Evolutionary conservation across 2,113 vertebrate species (phyloP).

Genomic region (Gallinago media): DNA sequence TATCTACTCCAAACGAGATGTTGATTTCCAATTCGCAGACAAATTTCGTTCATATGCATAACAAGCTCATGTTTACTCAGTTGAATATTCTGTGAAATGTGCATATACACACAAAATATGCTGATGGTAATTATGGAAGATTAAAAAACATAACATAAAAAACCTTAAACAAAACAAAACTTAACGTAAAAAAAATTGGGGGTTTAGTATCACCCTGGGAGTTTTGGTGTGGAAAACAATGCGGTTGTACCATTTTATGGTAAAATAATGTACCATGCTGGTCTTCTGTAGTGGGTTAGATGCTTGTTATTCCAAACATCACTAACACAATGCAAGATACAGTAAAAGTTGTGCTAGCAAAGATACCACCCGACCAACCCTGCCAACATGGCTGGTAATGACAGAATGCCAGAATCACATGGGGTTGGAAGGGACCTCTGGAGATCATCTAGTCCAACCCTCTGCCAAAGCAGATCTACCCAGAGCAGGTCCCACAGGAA

Average conservation of each 20-base stretch:
- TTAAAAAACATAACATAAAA: neutral
- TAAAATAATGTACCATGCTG: neutral
- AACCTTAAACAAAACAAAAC: too few relatives aligned
- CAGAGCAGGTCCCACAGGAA: too few relatives aligned
- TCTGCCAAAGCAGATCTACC: too few relatives aligned
- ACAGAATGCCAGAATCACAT: too few relatives aligned
- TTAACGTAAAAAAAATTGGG: too few relatives aligned
- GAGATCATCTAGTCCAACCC: too few relatives aligned
- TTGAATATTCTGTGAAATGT: neutral
- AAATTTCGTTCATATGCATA: neutral
- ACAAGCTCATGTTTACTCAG: neutral
- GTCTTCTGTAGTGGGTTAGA: neutral
- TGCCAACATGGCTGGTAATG: neutral
- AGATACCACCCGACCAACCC: rapidly evolving
- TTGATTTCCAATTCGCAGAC: neutral
- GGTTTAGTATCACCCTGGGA: too few relatives aligned
- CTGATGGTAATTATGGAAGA: neutral
- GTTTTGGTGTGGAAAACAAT: neutral
- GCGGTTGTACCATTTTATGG: rapidly evolving
- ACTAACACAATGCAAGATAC: too few relatives aligned
- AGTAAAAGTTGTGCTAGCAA: neutral
- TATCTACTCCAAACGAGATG: neutral
- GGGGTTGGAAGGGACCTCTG: too few relatives aligned
- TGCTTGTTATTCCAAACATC: neutral
- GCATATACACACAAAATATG: neutral